phyloP scores from a whole-genome alignment of 2,888 invertebrate species.

The Sympetrum striolatum region DNA sequence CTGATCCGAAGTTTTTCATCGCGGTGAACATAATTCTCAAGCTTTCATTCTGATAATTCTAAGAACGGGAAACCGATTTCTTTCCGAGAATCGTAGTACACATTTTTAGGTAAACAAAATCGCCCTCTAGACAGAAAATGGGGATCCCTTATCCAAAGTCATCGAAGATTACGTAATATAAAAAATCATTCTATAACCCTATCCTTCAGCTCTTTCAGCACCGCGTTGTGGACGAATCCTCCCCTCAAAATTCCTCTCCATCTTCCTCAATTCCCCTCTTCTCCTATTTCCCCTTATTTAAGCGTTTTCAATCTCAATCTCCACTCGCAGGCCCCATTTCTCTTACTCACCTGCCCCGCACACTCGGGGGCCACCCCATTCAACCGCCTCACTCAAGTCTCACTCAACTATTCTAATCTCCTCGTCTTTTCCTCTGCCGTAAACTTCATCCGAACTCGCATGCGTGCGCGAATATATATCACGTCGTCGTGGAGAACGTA shows the following conservation, averaged over 20 bases:
- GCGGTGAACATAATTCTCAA: no score
- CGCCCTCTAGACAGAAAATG: no score
- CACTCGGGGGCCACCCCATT: neutral
- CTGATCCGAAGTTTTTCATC: no score
- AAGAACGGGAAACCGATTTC: no score
- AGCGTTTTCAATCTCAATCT: constrained; percentile 11
- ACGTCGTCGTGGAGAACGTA: constrained; percentile 10
- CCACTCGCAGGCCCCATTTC: neutral
- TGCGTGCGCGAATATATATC: constrained; percentile 1
- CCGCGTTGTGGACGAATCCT: no score
- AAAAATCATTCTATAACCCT: no score
- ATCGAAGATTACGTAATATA: no score
- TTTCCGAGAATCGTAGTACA: no score
- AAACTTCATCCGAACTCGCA: neutral
- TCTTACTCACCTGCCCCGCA: neutral
- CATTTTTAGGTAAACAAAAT: no score
- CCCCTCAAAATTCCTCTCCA: neutral
- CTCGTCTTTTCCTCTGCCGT: neutral
- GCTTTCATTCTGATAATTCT: no score
- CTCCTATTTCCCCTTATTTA: neutral
- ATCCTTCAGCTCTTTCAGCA: no score
- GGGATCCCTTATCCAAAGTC: no score
- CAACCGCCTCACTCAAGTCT: constrained; percentile 8
- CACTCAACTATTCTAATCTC: constrained; percentile 28
- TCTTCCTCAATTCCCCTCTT: neutral